These are phyloP conservation scores for Girardia tigrina DNA, from an alignment of 2,888 invertebrate species.

Conservation along the genomic window DNA sequence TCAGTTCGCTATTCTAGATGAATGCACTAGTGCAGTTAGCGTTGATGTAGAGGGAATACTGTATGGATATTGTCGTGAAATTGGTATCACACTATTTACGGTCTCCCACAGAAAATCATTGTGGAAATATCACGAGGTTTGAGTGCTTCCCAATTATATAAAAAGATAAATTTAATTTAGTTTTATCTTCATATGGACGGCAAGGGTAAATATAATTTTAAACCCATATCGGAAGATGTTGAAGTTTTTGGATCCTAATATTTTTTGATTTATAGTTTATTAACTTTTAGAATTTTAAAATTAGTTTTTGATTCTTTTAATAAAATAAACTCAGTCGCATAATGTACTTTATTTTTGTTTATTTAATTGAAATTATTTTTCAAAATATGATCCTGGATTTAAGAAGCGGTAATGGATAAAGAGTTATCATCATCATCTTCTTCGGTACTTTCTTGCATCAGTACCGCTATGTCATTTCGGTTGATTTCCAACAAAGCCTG, in stretches of 20 bases:
- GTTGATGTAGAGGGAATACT: constrained; percentile 94
- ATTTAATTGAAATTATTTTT: constrained; percentile 8
- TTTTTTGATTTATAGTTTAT: background rate
- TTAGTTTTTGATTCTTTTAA: no score
- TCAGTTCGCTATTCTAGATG: constrained; percentile 93
- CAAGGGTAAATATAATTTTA: constrained; percentile 73
- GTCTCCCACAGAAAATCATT: constrained; percentile 89
- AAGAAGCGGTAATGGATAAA: background rate
- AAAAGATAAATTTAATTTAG: no score
- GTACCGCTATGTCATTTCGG: background rate
- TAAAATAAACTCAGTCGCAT: no score
- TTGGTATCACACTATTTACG: constrained; percentile 77
- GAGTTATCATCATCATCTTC: background rate
- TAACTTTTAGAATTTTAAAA: background rate
- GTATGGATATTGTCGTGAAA: constrained; percentile 80
- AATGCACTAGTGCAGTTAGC: constrained; percentile 94
- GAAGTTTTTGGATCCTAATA: constrained; percentile 71
- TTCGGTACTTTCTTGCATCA: constrained; percentile 9
- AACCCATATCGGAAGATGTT: constrained; percentile 68
- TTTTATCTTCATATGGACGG: constrained; percentile 91
- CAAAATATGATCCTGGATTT: background rate
- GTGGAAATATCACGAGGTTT: constrained; percentile 84
- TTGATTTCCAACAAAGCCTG: background rate
- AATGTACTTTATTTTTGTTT: no score
- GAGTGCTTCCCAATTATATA: constrained; percentile 37